A percentile compares a stretch with the other conserved stretches of the same genome.
phyloP scores from a whole-genome alignment of 2,113 vertebrate genomes.

The Geothlypis trichas region DNA sequence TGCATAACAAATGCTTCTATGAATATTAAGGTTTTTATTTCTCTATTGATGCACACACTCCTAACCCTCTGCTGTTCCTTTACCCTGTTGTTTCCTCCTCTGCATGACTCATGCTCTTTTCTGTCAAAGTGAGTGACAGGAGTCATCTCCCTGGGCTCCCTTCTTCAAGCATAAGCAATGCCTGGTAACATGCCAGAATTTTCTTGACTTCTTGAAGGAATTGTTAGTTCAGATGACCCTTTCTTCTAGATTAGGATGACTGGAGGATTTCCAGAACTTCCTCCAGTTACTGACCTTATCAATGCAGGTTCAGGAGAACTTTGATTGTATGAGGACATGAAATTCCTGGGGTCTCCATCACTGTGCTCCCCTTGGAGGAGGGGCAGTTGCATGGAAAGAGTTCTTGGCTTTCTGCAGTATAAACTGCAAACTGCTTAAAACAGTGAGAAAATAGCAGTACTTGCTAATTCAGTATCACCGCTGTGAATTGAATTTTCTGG shows the following conservation, averaged over 20 bases:
- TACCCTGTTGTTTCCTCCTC: neutral
- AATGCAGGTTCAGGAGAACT: neutral
- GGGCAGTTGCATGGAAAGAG: neutral
- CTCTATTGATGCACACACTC: neutral
- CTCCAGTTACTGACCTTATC: neutral
- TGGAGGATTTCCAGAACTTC: neutral
- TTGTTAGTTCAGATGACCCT: neutral
- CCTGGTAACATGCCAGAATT: neutral
- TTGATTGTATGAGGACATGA: neutral
- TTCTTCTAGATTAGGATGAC: neutral
- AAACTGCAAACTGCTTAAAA: neutral
- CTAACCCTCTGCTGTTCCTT: neutral
- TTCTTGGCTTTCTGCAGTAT: neutral
- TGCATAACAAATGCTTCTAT: neutral
- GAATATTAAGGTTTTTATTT: neutral
- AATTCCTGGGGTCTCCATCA: neutral
- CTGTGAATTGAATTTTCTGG: neutral
- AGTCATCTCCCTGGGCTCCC: neutral
- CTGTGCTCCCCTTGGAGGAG: neutral
- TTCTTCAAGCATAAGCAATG: neutral
- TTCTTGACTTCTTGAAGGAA: neutral
- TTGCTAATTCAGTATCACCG: neutral
- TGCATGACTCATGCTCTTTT: neutral
- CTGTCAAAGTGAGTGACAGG: neutral
- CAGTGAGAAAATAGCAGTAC: neutral